These are phyloP conservation scores for Tipula unca DNA, from an alignment of 2,888 invertebrate species.

Conservation along the genomic window DNA sequence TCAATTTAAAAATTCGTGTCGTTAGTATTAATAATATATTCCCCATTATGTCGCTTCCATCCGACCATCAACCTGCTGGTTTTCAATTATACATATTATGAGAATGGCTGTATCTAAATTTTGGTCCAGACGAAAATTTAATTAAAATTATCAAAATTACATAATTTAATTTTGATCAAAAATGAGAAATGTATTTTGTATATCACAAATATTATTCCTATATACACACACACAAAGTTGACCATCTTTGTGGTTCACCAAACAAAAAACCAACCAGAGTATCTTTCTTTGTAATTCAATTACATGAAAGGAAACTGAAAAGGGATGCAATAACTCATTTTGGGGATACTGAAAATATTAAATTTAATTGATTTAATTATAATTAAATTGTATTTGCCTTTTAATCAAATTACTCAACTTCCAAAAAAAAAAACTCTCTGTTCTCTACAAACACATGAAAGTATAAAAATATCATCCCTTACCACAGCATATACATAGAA, in stretches of 20 bases:
- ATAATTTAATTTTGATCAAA: too few species aligned
- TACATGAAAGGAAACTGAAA: not conserved
- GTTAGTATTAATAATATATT: too few species aligned
- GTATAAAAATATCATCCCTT: not conserved
- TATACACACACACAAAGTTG: not conserved
- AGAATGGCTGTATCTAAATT: too few species aligned
- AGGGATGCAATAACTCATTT: not conserved
- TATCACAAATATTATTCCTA: too few species aligned
- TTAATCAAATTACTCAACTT: not conserved
- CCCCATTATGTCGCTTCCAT: too few species aligned
- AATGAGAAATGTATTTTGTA: too few species aligned
- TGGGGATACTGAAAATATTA: not conserved
- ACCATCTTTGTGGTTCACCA: not conserved
- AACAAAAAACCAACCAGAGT: not conserved
- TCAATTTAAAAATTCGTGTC: too few species aligned
- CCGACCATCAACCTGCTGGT: too few species aligned
- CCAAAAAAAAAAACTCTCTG: not conserved
- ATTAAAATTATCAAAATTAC: too few species aligned
- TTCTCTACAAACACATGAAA: not conserved
- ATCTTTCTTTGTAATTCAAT: not conserved
- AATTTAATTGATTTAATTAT: not conserved
- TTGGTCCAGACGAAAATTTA: too few species aligned
- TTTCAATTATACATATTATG: too few species aligned
- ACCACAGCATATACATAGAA: not conserved
- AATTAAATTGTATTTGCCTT: not conserved